A percentile compares a stretch with the other conserved stretches of the same genome.
Evolutionary conservation across 2,888 invertebrate genomes (phyloP).

Genomic region (Tipula helvola): DNA sequence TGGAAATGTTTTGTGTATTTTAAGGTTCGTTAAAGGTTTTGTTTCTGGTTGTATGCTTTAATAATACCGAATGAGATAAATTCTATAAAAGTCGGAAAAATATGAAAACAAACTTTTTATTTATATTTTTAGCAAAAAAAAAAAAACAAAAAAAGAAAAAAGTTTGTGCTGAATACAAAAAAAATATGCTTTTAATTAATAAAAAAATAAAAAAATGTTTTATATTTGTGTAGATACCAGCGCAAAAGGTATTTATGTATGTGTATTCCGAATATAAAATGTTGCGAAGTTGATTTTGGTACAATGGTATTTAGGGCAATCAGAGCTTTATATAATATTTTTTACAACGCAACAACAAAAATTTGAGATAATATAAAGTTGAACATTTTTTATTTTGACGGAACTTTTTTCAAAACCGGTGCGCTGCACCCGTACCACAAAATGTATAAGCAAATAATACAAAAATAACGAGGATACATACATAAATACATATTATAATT

Average conservation of each 20-base stretch:
- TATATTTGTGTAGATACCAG: background rate
- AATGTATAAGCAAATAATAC: background rate
- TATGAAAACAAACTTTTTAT: background rate
- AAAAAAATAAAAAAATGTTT: background rate
- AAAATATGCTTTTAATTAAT: background rate
- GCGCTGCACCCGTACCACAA: background rate
- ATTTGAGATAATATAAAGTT: too few species aligned
- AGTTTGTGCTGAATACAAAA: background rate
- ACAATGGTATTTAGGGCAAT: background rate
- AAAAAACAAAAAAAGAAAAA: too few species aligned
- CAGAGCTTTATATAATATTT: background rate
- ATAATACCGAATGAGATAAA: background rate
- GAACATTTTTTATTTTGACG: background rate
- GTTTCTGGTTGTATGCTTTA: background rate
- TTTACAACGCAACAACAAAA: background rate
- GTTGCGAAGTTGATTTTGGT: background rate
- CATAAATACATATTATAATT: background rate
- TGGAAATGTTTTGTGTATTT: background rate
- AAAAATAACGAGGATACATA: background rate
- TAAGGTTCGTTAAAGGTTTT: constrained; percentile 4
- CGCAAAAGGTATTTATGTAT: background rate
- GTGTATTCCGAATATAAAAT: background rate
- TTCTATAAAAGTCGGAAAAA: background rate
- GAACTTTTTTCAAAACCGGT: background rate
- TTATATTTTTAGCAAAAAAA: background rate